Evolutionary conservation across 2,797 vertebrate species (phyloP), one percentile per base, ranked within the genome.

Genomic region (Betta splendens): DNA sequence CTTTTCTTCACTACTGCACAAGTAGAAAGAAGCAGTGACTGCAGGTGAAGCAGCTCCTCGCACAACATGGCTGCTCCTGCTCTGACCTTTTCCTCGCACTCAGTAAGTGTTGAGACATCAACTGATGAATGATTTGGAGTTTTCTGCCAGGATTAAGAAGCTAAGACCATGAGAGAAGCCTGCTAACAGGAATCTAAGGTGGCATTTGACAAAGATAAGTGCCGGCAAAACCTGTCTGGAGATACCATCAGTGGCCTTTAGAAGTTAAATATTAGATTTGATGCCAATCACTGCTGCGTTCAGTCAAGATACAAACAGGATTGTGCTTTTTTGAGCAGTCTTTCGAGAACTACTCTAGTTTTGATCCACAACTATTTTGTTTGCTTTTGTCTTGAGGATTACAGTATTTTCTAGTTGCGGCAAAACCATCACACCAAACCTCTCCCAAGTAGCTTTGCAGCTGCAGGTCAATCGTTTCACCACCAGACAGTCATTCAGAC

Each of bases 191-290:
- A 73, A 77, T 81, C 69, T 65, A 21, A 76, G 40, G 47, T 84
- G 82, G 62, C 76, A 84, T 88, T 82, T 86, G 60, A 83, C 38
- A 69, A 72, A 80, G 72, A 86, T 74, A 79, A 79, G 58, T 80
- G 63, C 51, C 49, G 62, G 64, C 38, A 47, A 75, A 73, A 75
- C 33, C 47, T 72, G 51, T 69, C 63, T 64, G 37, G 16, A 79
- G 72, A 85, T 81, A 29, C 21, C 75, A 83, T 86, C 69, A 72
- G 23, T 58, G 63, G 53, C 65, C 68, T 85, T 83, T 62, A 70
- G 59, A 77, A 74, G 72, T 55, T 60, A 75, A 66, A 79, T 69
- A 81, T 69, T 59, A 67, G 39, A 59, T 72, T 38, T 59, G 66
- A 76, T 71, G 44, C n/a, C 51, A 16, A 64, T 80, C 54, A 35